Evolutionary conservation across 2,797 vertebrate species (phyloP).

Genomic region (Enteromius mattozi): DNA sequence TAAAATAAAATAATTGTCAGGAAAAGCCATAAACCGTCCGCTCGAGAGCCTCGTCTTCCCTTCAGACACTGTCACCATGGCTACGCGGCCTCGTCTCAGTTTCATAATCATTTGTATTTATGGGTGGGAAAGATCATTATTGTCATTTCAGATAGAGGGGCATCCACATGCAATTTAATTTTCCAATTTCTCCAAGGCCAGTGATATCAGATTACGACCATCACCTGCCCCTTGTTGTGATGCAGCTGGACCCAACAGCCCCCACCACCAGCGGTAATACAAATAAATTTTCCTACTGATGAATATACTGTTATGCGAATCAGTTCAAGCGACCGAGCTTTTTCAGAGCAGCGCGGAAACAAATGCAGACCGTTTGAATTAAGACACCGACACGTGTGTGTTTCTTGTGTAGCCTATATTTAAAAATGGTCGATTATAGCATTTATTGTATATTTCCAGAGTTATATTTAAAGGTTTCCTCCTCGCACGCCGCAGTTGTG

Average conservation of each 20-base stretch:
- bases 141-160: slow-evolving; percentile 51
- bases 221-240: slow-evolving; percentile 34
- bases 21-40: slow-evolving; percentile 51
- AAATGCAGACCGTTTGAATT: slow-evolving; percentile 3
- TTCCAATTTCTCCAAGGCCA: slow-evolving; percentile 40
- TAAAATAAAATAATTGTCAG: slow-evolving; percentile 57
- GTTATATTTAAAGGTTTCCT: not conserved
- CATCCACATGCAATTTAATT: slow-evolving; percentile 51
- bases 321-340: not conserved
- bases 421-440: not conserved
- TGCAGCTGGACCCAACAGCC: slow-evolving; percentile 36
- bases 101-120: slow-evolving; percentile 55
- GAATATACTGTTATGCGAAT: slow-evolving; percentile 27
- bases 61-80: slow-evolving; percentile 52
- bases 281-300: slow-evolving; percentile 24
- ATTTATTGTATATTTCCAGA: not conserved
- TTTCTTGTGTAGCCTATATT: not conserved
- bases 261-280: slow-evolving; percentile 9
- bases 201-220: slow-evolving; percentile 35
- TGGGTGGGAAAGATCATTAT: slow-evolving; percentile 48
- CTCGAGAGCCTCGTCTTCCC: slow-evolving; percentile 32
- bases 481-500: not conserved
- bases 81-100: slow-evolving; percentile 45
- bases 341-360: not conserved
- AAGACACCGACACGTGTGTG: not conserved